phyloP scores from a whole-genome alignment of 2,797 vertebrate genomes.

The Gallinago solitaria region DNA sequence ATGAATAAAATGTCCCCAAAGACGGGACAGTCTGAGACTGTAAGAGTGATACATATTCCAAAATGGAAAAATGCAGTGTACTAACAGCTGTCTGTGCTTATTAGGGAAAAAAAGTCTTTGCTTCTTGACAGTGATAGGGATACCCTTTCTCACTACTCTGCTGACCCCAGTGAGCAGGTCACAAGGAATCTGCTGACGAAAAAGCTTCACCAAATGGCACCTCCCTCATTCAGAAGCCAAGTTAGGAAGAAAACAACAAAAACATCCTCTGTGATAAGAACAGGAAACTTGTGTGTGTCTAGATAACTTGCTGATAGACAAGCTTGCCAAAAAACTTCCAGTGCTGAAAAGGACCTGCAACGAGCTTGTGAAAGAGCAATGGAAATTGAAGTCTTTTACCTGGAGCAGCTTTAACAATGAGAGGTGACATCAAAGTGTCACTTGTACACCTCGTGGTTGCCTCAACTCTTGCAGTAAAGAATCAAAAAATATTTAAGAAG shows the following conservation, averaged over 20 bases:
- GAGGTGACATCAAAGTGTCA: not conserved
- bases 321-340: not conserved
- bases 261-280: not conserved
- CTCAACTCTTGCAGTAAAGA: not conserved
- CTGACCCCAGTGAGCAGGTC: not conserved
- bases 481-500: not conserved
- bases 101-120: not conserved
- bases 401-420: not conserved
- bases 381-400: not conserved
- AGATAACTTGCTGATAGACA: not conserved
- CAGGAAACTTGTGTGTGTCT: constrained; percentile 19
- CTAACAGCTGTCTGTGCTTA: not conserved
- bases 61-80: not conserved
- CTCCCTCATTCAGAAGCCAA: not conserved
- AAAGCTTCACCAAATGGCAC: not conserved
- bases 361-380: not conserved
- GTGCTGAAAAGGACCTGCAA: not conserved
- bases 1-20: not conserved
- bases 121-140: not conserved
- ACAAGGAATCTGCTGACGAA: not conserved
- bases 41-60: not conserved
- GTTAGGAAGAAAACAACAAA: not conserved
- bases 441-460: not conserved
- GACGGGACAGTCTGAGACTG: not conserved
- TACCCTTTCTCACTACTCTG: not conserved